Evolutionary conservation across 2,113 vertebrate genomes (phyloP).

Genomic region (Semicossyphus pulcher): DNA sequence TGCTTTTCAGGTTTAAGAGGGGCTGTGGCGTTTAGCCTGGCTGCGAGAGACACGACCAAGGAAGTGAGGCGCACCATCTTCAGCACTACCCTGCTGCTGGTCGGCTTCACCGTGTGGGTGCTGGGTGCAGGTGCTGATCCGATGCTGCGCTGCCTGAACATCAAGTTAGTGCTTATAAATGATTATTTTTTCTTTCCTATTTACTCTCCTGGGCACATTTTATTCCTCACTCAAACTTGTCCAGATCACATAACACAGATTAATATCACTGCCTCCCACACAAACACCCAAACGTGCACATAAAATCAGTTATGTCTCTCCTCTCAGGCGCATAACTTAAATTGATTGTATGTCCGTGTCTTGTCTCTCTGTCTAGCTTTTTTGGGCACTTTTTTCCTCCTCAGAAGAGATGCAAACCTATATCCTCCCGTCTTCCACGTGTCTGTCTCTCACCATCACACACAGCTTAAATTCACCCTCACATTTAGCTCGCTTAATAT

Average conservation of each 20-base stretch:
- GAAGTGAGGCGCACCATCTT: slow-evolving; percentile 85
- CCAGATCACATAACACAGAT: too few relatives aligned
- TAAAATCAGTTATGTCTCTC: too few relatives aligned
- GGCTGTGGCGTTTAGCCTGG: slow-evolving; percentile 87
- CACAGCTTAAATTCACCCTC: slow-evolving; percentile 16
- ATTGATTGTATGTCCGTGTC: too few relatives aligned
- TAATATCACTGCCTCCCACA: background rate
- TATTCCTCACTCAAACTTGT: too few relatives aligned
- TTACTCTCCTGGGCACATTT: too few relatives aligned
- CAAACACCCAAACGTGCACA: background rate
- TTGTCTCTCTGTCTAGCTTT: too few relatives aligned
- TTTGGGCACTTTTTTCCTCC: too few relatives aligned
- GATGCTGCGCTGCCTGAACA: slow-evolving; percentile 85
- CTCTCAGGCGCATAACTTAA: too few relatives aligned
- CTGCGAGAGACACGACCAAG: slow-evolving; percentile 81
- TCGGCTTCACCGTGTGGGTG: slow-evolving; percentile 87
- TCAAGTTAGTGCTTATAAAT: slow-evolving; percentile 88
- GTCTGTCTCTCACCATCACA: background rate
- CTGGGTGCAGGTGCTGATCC: slow-evolving; percentile 85
- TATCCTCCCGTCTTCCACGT: background rate
- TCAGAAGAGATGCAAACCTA: background rate
- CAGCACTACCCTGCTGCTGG: slow-evolving; percentile 85
- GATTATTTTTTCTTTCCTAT: background rate
- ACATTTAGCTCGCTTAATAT: slow-evolving; percentile 12
- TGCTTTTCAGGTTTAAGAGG: slow-evolving; percentile 85